Evolutionary conservation across 2,888 invertebrate genomes (phyloP), one percentile per base, ranked within the genome.

Genomic region (Mycogona germanica): DNA sequence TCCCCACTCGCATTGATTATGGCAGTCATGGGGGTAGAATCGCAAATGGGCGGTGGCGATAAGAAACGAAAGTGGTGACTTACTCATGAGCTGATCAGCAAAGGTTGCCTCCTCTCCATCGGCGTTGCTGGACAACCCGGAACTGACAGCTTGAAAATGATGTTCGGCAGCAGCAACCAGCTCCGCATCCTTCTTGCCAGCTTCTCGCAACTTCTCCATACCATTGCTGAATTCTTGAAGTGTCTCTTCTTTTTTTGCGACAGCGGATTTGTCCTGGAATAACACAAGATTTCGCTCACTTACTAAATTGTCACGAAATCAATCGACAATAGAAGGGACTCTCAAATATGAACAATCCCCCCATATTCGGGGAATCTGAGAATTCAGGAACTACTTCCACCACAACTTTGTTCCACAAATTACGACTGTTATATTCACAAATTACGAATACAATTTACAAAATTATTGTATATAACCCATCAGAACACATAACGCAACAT

Each of bases 11-110:
- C n/a, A 12, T 35, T 12, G 12, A 35, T 12, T 12, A 35, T 12
- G 12, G 12, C 12, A 35, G 14, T 35, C 35, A 35, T 12, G 14
- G 12, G 14, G 14, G 14, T 35, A 35, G 35, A 12, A 14, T 14
- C 12, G 12, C 35, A 35, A 35, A 14, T 35, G 35, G 14, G 12
- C 12, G 14, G 35, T 12, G 12, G 14, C n/a, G n/a, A n/a, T n/a
- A n/a, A n/a, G n/a, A n/a, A n/a, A n/a, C n/a, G n/a, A n/a, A n/a
- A n/a, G 12, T 37, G 55, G 17, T 45, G 40, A 59, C 68, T 64
- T 65, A 84, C 84, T 78, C 68, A 91, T 91, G 21, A 95, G 76
- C 67, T 92, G 92, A 60, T 91, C 87, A 66, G 88, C 87, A 51
- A 96, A 73, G 0, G 93, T 86, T 32, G 85, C 84, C 64, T 80